Percentiles rank a stretch among this genome's conserved stretches.
Conservation (phyloP, 2,888 invertebrate genomes). For the Meghimatium bilineatum region DNA sequence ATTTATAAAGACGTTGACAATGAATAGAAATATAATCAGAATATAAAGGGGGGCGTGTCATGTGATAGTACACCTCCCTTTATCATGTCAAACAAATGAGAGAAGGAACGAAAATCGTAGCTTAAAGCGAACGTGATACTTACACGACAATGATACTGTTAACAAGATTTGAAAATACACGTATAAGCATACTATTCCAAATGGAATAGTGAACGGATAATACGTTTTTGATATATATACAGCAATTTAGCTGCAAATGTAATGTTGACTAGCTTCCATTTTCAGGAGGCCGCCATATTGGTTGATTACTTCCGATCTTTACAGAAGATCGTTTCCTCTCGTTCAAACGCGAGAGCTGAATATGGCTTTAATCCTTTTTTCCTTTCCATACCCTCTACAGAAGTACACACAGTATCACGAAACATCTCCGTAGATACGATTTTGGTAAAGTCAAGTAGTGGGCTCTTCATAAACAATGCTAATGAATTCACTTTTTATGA, state of each 20-base stretch:
- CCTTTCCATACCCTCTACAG: too few relatives aligned
- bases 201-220: neutral
- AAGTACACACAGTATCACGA: too few relatives aligned
- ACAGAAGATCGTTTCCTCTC: constrained; percentile 64
- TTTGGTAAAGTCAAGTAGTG: too few relatives aligned
- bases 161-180: neutral
- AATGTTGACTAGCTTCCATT: constrained; percentile 36
- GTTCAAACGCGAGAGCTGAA: constrained; percentile 5
- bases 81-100: neutral
- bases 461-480: too few relatives aligned
- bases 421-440: too few relatives aligned
- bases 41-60: constrained; percentile 43
- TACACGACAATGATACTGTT: neutral
- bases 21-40: neutral
- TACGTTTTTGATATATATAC: neutral
- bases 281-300: constrained; percentile 57
- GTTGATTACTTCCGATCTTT: constrained; percentile 54
- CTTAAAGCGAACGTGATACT: neutral
- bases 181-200: neutral
- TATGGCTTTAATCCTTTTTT: too few relatives aligned
- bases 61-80: constrained; percentile 25
- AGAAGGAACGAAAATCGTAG: neutral
- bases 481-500: too few relatives aligned
- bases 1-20: neutral
- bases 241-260: constrained; percentile 14